phyloP scores from a whole-genome alignment of 2,797 vertebrate species.

The Coilia nasus region DNA sequence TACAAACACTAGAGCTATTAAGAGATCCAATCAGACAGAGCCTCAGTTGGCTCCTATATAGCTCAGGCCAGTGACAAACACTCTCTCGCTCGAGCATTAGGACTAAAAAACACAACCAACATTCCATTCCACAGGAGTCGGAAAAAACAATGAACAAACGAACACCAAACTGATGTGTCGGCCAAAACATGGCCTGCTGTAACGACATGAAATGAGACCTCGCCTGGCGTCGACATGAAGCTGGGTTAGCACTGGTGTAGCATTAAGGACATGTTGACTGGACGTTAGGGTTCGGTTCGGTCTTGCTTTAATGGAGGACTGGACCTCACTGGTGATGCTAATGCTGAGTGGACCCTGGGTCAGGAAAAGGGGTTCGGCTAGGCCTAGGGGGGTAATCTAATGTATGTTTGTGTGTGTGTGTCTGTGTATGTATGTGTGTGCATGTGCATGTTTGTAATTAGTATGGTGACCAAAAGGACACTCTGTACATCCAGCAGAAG shows the following conservation, averaged over 20 bases:
- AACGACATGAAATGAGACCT: background rate
- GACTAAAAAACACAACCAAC: background rate
- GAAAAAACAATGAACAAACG: background rate
- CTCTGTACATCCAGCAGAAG: background rate
- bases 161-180: background rate
- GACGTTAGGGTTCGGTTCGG: background rate
- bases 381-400: background rate
- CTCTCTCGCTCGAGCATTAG: background rate
- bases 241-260: background rate
- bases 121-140: constrained; percentile 10
- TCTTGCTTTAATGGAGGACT: background rate
- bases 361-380: background rate
- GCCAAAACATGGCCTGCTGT: background rate
- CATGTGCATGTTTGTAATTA: background rate
- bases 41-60: background rate
- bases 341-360: background rate
- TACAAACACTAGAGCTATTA: background rate
- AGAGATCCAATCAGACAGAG: background rate
- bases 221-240: background rate
- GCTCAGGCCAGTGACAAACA: constrained; percentile 8
- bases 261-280: background rate
- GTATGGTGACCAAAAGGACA: background rate
- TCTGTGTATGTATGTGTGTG: background rate
- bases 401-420: background rate
- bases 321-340: background rate